Conservation (phyloP, 2,888 invertebrate genomes). For the Lacanobia wlatinum region DNA sequence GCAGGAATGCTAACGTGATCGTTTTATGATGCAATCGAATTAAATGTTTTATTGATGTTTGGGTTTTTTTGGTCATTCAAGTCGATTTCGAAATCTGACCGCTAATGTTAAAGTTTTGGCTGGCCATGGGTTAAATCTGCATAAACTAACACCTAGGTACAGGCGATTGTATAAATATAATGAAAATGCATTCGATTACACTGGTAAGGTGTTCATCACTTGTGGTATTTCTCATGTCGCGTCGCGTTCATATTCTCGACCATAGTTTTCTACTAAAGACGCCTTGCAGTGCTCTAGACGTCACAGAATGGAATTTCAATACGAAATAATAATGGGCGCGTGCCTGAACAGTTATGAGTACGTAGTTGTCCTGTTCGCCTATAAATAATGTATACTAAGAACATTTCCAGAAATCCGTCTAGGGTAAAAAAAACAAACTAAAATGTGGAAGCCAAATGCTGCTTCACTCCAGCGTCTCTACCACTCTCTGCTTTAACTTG, state of each 20-base stretch:
- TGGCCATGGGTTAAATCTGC: conserved; percentile 8
- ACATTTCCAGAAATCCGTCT: conserved; percentile 1
- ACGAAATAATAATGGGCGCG: conserved; percentile 44
- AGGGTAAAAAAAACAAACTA: not conserved
- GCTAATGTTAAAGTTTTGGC: conserved; percentile 15
- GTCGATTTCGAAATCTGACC: conserved; percentile 6
- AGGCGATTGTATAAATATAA: conserved; percentile 1
- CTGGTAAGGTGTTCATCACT: conserved; percentile 10
- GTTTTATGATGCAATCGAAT: conserved; percentile 31
- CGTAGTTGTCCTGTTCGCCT: conserved; percentile 1
- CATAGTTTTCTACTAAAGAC: conserved; percentile 15
- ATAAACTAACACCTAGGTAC: conserved; percentile 39
- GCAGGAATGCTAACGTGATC: conserved; percentile 26
- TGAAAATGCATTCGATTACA: conserved; percentile 10
- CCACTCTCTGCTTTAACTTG: not conserved
- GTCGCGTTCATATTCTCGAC: conserved; percentile 1
- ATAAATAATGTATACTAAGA: conserved; percentile 6
- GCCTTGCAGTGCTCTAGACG: conserved; percentile 1
- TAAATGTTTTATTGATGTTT: conserved; percentile 43
- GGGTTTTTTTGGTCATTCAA: conserved; percentile 19
- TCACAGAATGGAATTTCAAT: conserved; percentile 45
- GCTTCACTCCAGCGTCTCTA: not conserved
- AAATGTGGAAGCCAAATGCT: not conserved
- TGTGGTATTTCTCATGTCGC: conserved; percentile 43
- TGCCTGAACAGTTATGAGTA: conserved; percentile 30